These are phyloP conservation scores for Diacarnus erythraeanus DNA, from an alignment of 37 sponge, comb jelly and placozoan species.

Conservation along the genomic window DNA sequence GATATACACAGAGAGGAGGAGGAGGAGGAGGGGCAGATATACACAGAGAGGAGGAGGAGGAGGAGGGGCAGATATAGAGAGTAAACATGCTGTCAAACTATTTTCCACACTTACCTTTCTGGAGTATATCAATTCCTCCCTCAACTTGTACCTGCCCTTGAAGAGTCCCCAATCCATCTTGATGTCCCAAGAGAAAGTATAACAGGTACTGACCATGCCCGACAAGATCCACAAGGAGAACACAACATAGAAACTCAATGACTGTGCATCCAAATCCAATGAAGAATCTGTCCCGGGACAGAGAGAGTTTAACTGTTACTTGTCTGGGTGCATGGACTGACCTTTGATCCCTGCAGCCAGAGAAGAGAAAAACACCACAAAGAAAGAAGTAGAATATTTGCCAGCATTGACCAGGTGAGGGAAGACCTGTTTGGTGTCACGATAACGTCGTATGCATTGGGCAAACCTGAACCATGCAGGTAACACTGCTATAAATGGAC, in stretches of 20 bases:
- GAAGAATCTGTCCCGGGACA: too few species aligned
- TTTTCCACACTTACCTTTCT: constrained; percentile 44
- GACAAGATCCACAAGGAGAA: constrained; percentile 72
- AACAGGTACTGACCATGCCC: constrained; percentile 65
- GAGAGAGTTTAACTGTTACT: too few species aligned
- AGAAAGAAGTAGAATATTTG: constrained; percentile 87
- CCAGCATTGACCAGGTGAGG: constrained; percentile 93
- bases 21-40: neutral
- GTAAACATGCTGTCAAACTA: neutral
- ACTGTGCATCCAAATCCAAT: neutral
- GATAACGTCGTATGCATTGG: constrained; percentile 87
- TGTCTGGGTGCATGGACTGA: neutral
- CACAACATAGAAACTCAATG: constrained; percentile 12
- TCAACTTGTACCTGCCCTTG: constrained; percentile 30
- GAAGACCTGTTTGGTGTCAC: constrained; percentile 50
- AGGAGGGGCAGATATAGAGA: neutral
- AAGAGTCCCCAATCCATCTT: constrained; percentile 94
- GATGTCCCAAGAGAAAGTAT: constrained; percentile 92
- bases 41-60: too few species aligned
- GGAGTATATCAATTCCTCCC: constrained; percentile 77
- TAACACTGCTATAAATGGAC: constrained; percentile 71
- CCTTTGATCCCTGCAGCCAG: constrained; percentile 38
- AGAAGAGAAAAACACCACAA: constrained; percentile 81
- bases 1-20: neutral
- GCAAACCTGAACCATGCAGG: constrained; percentile 93